Conservation (phyloP, 2,888 invertebrate genomes). For the Autographa gamma region DNA sequence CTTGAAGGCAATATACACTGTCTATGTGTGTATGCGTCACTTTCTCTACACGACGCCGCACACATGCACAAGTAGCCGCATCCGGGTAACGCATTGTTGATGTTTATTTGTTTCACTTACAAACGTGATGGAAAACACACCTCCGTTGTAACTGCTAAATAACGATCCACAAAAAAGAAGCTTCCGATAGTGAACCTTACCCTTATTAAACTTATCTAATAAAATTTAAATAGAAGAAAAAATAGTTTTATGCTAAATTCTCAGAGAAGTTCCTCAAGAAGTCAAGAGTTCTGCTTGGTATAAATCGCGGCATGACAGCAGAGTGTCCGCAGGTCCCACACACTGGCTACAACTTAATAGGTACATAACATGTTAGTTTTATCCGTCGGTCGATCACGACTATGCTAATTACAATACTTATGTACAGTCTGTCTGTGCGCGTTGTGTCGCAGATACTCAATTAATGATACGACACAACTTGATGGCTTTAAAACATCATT, state of each 20-base stretch:
- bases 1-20: conserved; percentile 20
- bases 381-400: conserved; percentile 42
- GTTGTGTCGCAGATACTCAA: neutral
- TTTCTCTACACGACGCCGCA: conserved; percentile 73
- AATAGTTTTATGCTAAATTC: too few relatives aligned
- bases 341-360: conserved; percentile 16
- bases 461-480: neutral
- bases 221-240: too few relatives aligned
- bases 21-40: conserved; percentile 55
- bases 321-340: neutral
- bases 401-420: conserved; percentile 40
- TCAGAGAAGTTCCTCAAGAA: neutral
- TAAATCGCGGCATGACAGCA: neutral
- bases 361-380: conserved; percentile 29
- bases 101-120: conserved; percentile 44
- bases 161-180: neutral
- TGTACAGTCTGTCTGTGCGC: neutral
- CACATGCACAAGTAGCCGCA: conserved; percentile 69
- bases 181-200: too few relatives aligned
- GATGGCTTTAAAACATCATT: conserved; percentile 2
- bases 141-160: conserved; percentile 1
- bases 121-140: conserved; percentile 21
- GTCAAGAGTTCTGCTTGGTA: neutral
- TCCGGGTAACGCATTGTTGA: conserved; percentile 61
- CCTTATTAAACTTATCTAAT: too few relatives aligned